Evolutionary conservation across 2,888 invertebrate species (phyloP).

Genomic region (Busseola fusca): DNA sequence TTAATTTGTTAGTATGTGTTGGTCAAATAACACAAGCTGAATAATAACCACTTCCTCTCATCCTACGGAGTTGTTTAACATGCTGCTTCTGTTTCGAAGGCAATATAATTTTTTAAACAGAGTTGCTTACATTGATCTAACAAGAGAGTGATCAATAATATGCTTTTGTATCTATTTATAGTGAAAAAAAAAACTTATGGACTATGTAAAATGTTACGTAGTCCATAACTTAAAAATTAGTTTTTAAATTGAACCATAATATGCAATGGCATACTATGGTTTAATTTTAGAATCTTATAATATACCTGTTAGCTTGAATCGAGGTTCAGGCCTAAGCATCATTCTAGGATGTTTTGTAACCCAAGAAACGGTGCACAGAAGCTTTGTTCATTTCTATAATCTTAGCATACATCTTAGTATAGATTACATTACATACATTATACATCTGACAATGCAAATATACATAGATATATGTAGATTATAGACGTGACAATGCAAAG

Average conservation of each 20-base stretch:
- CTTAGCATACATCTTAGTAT: not conserved
- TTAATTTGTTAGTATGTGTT: not conserved
- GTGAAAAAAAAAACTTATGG: not conserved
- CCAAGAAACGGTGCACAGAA: not conserved
- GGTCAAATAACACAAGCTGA: not conserved
- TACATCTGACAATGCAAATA: not conserved
- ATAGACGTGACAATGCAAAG: not conserved
- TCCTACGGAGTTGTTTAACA: too few species aligned
- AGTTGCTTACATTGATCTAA: not conserved
- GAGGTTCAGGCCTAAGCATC: not conserved
- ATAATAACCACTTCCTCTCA: not conserved
- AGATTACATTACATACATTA: not conserved
- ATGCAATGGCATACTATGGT: too few species aligned
- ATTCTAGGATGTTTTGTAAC: not conserved
- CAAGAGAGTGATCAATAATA: not conserved
- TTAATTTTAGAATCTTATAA: not conserved
- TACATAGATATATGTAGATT: not conserved
- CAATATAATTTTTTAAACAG: not conserved
- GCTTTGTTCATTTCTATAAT: constrained; percentile 4
- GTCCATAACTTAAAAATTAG: too few species aligned
- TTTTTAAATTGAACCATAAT: too few species aligned
- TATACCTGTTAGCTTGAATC: not conserved
- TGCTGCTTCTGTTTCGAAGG: too few species aligned
- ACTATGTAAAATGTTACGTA: not conserved
- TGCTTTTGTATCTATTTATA: not conserved